A percentile compares a stretch with the other conserved stretches of the same genome.
Conservation (phyloP, 1,140 invertebrate species). For the Platyura marginata region DNA sequence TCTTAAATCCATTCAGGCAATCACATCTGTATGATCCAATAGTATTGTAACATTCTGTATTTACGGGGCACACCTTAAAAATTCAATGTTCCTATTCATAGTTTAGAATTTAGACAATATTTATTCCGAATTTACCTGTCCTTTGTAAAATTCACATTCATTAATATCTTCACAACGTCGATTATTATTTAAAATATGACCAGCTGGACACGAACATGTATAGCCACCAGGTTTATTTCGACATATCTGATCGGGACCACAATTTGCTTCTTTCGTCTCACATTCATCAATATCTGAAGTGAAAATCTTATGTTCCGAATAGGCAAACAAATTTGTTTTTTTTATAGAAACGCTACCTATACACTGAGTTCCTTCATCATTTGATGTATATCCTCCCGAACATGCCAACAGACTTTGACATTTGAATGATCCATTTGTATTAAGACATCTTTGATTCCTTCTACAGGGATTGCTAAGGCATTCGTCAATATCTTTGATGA, state of each 20-base stretch:
- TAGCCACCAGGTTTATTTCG: slow-evolving; percentile 57
- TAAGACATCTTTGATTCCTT: slow-evolving; percentile 29
- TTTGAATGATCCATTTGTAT: slow-evolving; percentile 31
- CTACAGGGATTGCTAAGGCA: slow-evolving; percentile 24
- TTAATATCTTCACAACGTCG: slow-evolving; percentile 74
- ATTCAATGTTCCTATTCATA: neutral
- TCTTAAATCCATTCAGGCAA: slow-evolving; percentile 55
- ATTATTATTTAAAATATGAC: slow-evolving; percentile 39
- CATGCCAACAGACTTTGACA: slow-evolving; percentile 32
- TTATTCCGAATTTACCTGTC: slow-evolving; percentile 15
- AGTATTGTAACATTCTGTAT: slow-evolving; percentile 57
- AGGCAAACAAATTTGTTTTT: neutral
- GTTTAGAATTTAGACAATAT: slow-evolving; percentile 23
- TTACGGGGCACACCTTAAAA: slow-evolving; percentile 32
- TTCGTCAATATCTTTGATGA: slow-evolving; percentile 26
- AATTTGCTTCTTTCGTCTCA: slow-evolving; percentile 39
- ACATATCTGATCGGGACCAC: slow-evolving; percentile 48
- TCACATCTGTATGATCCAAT: slow-evolving; percentile 64
- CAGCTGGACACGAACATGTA: slow-evolving; percentile 50
- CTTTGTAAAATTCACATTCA: slow-evolving; percentile 43
- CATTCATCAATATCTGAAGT: slow-evolving; percentile 49
- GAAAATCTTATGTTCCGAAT: neutral
- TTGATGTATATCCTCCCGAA: slow-evolving; percentile 24
- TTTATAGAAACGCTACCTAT: slow-evolving; percentile 14
- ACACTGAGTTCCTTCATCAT: slow-evolving; percentile 24